Evolutionary conservation across 2,888 invertebrate species (phyloP).

Genomic region (Euclidia mi): DNA sequence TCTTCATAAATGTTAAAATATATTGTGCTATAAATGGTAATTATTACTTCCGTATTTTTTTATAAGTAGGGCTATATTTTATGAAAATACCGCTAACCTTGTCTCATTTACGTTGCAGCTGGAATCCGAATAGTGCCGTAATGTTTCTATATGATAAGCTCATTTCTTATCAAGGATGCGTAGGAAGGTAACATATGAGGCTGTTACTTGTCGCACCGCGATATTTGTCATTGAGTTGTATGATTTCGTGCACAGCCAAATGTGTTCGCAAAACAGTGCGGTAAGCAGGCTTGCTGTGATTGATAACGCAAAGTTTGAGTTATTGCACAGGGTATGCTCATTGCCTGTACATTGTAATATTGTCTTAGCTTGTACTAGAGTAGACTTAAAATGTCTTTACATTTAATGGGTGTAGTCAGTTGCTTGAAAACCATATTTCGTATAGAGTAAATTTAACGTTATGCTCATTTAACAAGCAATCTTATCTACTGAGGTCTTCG

Average conservation of each 20-base stretch:
- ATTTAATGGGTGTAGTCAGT: too few species aligned
- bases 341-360: too few species aligned
- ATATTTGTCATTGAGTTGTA: slow-evolving; percentile 56
- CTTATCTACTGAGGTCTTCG: too few species aligned
- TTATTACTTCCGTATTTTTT: slow-evolving; percentile 18
- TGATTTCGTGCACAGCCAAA: slow-evolving; percentile 32
- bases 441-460: too few species aligned
- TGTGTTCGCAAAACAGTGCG: slow-evolving; percentile 1
- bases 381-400: too few species aligned
- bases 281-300: neutral
- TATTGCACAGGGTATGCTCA: too few species aligned
- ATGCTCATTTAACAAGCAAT: too few species aligned
- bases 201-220: slow-evolving; percentile 62
- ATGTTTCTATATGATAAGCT: slow-evolving; percentile 76
- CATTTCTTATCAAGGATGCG: slow-evolving; percentile 72
- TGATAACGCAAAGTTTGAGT: neutral
- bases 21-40: slow-evolving; percentile 7
- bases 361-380: too few species aligned
- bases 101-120: slow-evolving; percentile 62
- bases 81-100: slow-evolving; percentile 3
- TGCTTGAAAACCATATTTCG: too few species aligned
- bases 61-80: slow-evolving; percentile 13
- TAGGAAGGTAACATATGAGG: slow-evolving; percentile 66
- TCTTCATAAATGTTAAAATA: neutral
- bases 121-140: slow-evolving; percentile 64